Conservation (phyloP, 1,140 invertebrate species). For the Steinernema feltiae region DNA sequence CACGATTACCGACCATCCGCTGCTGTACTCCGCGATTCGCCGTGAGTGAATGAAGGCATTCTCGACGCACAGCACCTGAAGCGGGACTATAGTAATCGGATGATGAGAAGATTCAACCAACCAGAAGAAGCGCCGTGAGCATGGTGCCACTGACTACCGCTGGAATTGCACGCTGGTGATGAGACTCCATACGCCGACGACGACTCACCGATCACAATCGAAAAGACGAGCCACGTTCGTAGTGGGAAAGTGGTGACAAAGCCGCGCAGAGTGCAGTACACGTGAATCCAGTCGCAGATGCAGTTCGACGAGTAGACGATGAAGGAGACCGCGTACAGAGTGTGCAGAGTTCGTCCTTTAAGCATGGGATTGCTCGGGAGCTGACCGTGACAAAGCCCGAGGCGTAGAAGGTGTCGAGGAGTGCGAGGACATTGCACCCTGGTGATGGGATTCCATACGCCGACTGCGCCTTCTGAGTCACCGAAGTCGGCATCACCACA, state of each 20-base stretch:
- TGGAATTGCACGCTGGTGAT: no score
- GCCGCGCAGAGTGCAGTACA: slow-evolving; percentile 44
- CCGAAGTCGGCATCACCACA: background rate
- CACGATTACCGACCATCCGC: slow-evolving; percentile 44
- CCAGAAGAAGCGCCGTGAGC: slow-evolving; percentile 47
- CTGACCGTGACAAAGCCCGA: slow-evolving; percentile 47
- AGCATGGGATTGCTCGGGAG: slow-evolving; percentile 49
- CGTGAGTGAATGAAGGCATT: slow-evolving; percentile 51
- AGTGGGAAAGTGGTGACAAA: slow-evolving; percentile 51
- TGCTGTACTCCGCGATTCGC: slow-evolving; percentile 43
- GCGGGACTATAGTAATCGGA: no score
- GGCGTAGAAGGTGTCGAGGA: slow-evolving; percentile 52
- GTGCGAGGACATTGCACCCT: slow-evolving; percentile 51
- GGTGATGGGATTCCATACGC: no score
- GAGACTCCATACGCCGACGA: no score
- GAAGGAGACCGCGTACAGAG: slow-evolving; percentile 51
- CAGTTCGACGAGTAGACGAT: slow-evolving; percentile 49
- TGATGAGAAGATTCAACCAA: slow-evolving; percentile 21
- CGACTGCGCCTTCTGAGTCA: slow-evolving; percentile 7
- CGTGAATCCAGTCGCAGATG: slow-evolving; percentile 51
- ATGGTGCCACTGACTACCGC: slow-evolving; percentile 48
- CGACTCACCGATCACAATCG: no score
- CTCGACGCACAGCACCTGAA: slow-evolving; percentile 52
- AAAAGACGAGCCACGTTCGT: slow-evolving; percentile 49
- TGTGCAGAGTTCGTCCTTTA: slow-evolving; percentile 52